Evolutionary conservation across 1,140 invertebrate species (phyloP), one percentile per base, ranked within the genome.

Genomic region (Laupala kohalensis): DNA sequence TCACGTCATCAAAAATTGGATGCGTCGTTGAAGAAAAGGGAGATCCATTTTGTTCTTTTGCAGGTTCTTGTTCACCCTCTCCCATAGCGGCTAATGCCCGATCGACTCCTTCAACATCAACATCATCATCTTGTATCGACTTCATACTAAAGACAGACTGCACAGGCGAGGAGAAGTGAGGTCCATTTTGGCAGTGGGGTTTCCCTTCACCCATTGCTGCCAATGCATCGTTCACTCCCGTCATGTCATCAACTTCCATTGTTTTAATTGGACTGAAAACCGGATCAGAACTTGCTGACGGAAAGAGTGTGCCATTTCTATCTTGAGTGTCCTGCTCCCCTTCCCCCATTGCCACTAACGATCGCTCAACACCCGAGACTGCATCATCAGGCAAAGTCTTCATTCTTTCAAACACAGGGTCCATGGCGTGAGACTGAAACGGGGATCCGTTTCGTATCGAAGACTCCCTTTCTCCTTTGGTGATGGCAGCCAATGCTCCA

Each of bases 161-260:
- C n/a, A n/a, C n/a, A n/a, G n/a, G n/a, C n/a, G n/a, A n/a, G n/a
- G n/a, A n/a, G n/a, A n/a, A n/a, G n/a, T n/a, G n/a, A n/a, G n/a
- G n/a, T n/a, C n/a, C n/a, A n/a, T n/a, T n/a, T n/a, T n/a, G n/a
- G n/a, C n/a, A n/a, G 25, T 26, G 25, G 5, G 25, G 65, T 12
- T 67, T 30, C n/a, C 70, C 70, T n/a, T 71, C 70, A 13, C 70
- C 64, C 70, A 71, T 71, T 30, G 70, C 70, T 26, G 27, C 70
- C 26, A 71, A 53, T n/a, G 70, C 25, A 1, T 66, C n/a, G n/a
- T n/a, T n/a, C n/a, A n/a, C n/a, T n/a, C n/a, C n/a, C n/a, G n/a
- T n/a, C n/a, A n/a, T n/a, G n/a, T n/a, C n/a, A n/a, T n/a, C n/a
- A n/a, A n/a, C n/a, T n/a, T n/a, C n/a, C n/a, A n/a, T n/a, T n/a